Conservation (phyloP, 2,888 invertebrate species). For the Brachypterus glaber region DNA sequence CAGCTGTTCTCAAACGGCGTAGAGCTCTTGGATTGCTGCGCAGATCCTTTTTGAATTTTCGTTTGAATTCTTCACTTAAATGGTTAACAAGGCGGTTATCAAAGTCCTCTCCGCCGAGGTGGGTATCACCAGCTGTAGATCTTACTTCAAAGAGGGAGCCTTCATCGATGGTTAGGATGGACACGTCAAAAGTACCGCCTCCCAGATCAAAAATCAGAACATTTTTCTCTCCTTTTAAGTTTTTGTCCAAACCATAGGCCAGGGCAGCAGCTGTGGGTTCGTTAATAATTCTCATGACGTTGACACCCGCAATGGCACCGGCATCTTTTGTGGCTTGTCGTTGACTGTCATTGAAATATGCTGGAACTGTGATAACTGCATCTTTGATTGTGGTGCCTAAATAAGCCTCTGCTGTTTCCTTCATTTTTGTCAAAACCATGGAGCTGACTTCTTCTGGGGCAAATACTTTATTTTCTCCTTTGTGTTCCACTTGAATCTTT, state of each 20-base stretch:
- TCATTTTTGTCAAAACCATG: constrained; percentile 46
- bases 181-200: constrained; percentile 59
- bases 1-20: constrained; percentile 62
- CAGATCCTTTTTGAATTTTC: constrained; percentile 63
- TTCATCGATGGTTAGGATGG: constrained; percentile 56
- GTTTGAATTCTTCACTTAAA: constrained; percentile 57
- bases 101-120: constrained; percentile 41
- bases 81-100: constrained; percentile 57
- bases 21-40: constrained; percentile 50
- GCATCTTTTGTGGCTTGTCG: constrained; percentile 83
- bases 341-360: constrained; percentile 75
- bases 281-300: constrained; percentile 56
- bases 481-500: constrained; percentile 56
- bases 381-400: constrained; percentile 51
- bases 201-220: constrained; percentile 44
- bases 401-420: constrained; percentile 22
- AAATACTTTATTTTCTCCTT: constrained; percentile 53
- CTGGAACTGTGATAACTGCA: constrained; percentile 76
- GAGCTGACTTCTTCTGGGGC: constrained; percentile 61
- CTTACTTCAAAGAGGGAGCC: constrained; percentile 47
- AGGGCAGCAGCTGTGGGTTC: constrained; percentile 41
- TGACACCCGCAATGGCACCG: constrained; percentile 56
- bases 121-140: constrained; percentile 47
- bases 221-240: constrained; percentile 34
- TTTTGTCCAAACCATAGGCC: constrained; percentile 45